A percentile compares a stretch with the other conserved stretches of the same genome.
Conservation (phyloP, 2,888 invertebrate genomes). For the Drosophila nr. medialis region DNA sequence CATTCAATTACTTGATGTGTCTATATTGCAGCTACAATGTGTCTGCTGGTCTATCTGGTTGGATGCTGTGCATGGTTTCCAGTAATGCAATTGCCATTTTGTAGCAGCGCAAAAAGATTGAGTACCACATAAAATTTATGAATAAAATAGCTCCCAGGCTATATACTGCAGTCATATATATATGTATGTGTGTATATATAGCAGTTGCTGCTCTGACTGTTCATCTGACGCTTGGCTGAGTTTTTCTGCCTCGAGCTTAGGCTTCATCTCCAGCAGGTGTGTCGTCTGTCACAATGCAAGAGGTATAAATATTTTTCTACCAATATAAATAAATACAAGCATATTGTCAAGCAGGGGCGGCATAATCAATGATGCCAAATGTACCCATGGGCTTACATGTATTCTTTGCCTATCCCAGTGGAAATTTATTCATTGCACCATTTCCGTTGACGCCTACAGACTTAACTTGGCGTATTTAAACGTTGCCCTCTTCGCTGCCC, state of each 20-base stretch:
- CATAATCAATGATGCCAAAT: background rate
- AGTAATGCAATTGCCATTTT: conserved; percentile 70
- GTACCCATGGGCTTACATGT: background rate
- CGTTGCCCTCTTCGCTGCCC: background rate
- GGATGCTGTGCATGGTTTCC: conserved; percentile 13
- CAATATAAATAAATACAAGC: conserved; percentile 43
- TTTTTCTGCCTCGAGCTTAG: background rate
- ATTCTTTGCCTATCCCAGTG: conserved; percentile 26
- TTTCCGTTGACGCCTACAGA: conserved; percentile 36
- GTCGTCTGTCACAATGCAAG: conserved; percentile 37
- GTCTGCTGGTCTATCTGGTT: conserved; percentile 24
- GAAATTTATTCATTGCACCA: conserved; percentile 53
- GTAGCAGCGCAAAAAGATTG: conserved; percentile 59
- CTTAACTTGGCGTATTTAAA: conserved; percentile 24
- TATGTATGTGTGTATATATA: background rate
- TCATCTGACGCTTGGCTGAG: conserved; percentile 18
- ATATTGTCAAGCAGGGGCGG: conserved; percentile 14
- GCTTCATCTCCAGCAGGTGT: conserved; percentile 31
- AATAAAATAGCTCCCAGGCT: conserved; percentile 54
- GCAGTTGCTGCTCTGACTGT: conserved; percentile 26
- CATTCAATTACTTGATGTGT: conserved; percentile 79
- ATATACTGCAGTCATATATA: background rate
- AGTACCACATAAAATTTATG: conserved; percentile 67
- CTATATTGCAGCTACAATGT: conserved; percentile 65
- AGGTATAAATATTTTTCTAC: conserved; percentile 41